Base-by-base conservation (phyloP, 2,113 vertebrate species). In the Arenaria interpres region DNA sequence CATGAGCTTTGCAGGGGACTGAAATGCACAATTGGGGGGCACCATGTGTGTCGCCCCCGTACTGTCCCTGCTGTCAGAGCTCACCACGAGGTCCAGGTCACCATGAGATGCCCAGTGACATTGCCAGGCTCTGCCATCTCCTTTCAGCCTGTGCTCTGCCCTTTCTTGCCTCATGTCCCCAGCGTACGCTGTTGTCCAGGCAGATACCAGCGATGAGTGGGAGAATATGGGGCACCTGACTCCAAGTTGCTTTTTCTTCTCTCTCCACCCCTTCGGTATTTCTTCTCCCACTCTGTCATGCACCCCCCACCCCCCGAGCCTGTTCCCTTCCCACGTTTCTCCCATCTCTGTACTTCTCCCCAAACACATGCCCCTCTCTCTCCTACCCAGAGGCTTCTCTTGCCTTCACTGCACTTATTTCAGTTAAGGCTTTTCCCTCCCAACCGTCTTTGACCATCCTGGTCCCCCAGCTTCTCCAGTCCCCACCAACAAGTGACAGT, bases 21-120 rank as follows among this genome's bases (percentile, higher is more conserved):
- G 37, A 33, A 45, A 46, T 0, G 4, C 8, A 0, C 21, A 7
- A 3, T 1, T 7, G 14, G 37, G 45, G 39, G 37, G n/a, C 51
- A 4, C 12, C 2, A 6, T 17, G 35, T 32, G 71, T 6, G 50
- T 50, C 5, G 12, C 17, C 67, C 69, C 59, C 6, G 6, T 5
- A 0, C 67, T 5, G 17, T 33, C 37, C 73, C 76, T 37, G 45
- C 80, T 62, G 24, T 23, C 23, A 5, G 63, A 37, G 53, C 82
- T 84, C 48, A 12, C 2, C 4, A 43, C 66, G 30, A 83, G 75
- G 23, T 39, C 63, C 59, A 81, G 48, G 59, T 90, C 75, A 14
- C 32, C 30, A 3, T 0, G 0, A 73, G 79, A 4, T 30, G 22
- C 12, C 57, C 20, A 9, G 39, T 18, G 56, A 30, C 18, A 37